Base-by-base conservation (phyloP, 2,888 invertebrate species). In the Caenorhabditis panamensis region DNA sequence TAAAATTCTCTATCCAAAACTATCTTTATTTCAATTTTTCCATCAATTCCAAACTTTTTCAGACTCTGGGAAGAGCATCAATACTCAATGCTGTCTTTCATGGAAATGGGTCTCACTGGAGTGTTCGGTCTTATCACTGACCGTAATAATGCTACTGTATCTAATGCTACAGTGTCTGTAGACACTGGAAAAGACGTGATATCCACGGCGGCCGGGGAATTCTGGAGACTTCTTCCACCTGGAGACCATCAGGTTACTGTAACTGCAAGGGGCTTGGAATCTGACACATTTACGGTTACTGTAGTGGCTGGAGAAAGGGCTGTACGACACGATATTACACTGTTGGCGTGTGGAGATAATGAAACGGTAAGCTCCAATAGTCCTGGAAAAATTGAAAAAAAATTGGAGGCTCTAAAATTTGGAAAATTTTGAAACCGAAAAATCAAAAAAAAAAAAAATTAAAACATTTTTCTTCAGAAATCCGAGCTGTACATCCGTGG, bases 161-260 rank as follows among this genome's bases (percentile, higher is more conserved):
- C 94, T 91, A 94, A 94, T 89, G 97, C 96, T 0, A 93, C 93
- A 82, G 93, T 99, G 56, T 92, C 93, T 28, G 95, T 82, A 37
- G 84, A 86, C 61, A 64, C 73, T 31, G 82, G 79, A 0, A 94
- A 96, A 75, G 94, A 94, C 67, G 93, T 98, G 13, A 93, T 93
- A 1, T 94, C 95, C 0, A 95, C 95, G 0, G 93, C 93, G 51
- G 93, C 94, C 22, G 99, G 99, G 5, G 96, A 97, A 91, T 99
- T 94, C 92, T 99, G 98, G 97, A 93, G 99, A 78, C 92, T 99
- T 61, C 92, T 99, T 31, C 92, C 95, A 20, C 97, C 97, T 93
- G 90, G 90, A 51, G 82, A 86, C 28, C 86, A 87, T 64, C 81
- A 73, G 69, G 72, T 85, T 67, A 79, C 76, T 56, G 68, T 89